Evolutionary conservation across 2,888 invertebrate species (phyloP).

Genomic region (Heteropelma amictum): DNA sequence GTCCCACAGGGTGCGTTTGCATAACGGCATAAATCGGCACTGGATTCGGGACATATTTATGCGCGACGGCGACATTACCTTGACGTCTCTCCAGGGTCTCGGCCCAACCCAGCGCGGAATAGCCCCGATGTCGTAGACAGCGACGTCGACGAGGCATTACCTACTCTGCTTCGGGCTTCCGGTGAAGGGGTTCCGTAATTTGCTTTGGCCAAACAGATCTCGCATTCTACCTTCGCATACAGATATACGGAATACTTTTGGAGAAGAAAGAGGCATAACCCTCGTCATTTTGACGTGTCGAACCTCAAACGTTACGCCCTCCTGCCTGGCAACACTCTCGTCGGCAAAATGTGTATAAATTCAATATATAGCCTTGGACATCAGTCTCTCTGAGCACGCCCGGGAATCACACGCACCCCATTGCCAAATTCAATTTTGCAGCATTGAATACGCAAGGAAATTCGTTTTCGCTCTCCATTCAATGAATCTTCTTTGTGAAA

Average conservation of each 20-base stretch:
- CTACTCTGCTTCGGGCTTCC: constrained; percentile 50
- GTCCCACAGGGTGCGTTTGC: constrained; percentile 59
- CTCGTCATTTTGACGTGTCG: background rate
- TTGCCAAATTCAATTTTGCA: constrained; percentile 45
- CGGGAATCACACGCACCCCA: constrained; percentile 48
- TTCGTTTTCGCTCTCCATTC: constrained; percentile 1
- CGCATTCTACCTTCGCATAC: constrained; percentile 16
- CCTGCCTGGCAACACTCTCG: background rate
- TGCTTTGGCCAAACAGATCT: constrained; percentile 54
- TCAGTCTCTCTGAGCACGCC: constrained; percentile 42
- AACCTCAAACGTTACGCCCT: background rate
- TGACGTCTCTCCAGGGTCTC: constrained; percentile 52
- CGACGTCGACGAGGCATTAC: constrained; percentile 54
- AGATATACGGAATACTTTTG: background rate
- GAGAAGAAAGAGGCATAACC: constrained; percentile 11
- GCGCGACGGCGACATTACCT: constrained; percentile 60
- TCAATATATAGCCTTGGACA: constrained; percentile 22
- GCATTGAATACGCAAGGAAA: constrained; percentile 28
- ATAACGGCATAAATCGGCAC: constrained; percentile 62
- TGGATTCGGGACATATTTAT: constrained; percentile 62
- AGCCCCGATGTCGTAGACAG: constrained; percentile 33
- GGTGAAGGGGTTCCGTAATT: constrained; percentile 56
- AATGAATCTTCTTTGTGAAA: constrained; percentile 12
- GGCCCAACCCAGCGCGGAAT: constrained; percentile 3
- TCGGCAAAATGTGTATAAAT: constrained; percentile 1